Evolutionary conservation across 1,140 invertebrate species (phyloP).

Genomic region (Cherax quadricarinatus): DNA sequence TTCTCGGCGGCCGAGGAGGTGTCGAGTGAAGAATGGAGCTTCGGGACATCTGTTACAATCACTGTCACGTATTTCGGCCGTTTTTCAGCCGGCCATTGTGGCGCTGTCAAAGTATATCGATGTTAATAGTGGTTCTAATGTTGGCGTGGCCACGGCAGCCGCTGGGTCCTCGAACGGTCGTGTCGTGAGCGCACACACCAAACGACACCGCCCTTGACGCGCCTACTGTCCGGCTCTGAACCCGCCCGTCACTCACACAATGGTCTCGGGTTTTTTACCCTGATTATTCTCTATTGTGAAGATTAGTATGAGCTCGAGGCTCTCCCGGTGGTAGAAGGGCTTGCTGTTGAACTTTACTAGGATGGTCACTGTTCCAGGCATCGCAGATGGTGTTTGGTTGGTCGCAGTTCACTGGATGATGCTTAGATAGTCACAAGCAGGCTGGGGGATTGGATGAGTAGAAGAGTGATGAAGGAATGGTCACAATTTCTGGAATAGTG

Average conservation of each 20-base stretch:
- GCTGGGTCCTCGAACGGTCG: background rate
- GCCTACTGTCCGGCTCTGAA: background rate
- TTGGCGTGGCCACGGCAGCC: background rate
- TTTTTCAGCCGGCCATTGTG: conserved; percentile 35
- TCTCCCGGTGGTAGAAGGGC: too few species aligned
- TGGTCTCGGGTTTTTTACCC: background rate
- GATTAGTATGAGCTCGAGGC: background rate
- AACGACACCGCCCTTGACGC: background rate
- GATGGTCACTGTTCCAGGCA: too few species aligned
- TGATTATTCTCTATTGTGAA: conserved; percentile 7
- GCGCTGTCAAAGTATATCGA: conserved; percentile 48
- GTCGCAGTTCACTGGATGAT: too few species aligned
- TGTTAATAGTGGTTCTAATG: conserved; percentile 47
- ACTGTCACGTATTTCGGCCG: conserved; percentile 50
- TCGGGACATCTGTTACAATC: conserved; percentile 55
- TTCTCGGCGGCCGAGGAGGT: conserved; percentile 42
- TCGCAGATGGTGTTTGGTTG: too few species aligned
- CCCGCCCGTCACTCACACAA: background rate
- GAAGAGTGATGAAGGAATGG: too few species aligned
- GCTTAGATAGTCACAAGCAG: too few species aligned
- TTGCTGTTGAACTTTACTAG: too few species aligned
- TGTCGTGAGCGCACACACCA: background rate
- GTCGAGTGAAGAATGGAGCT: conserved; percentile 41
- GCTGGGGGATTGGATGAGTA: too few species aligned
- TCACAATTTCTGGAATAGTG: too few species aligned